phyloP scores from a whole-genome alignment of 2,113 vertebrate species.

The Agelaius tricolor region DNA sequence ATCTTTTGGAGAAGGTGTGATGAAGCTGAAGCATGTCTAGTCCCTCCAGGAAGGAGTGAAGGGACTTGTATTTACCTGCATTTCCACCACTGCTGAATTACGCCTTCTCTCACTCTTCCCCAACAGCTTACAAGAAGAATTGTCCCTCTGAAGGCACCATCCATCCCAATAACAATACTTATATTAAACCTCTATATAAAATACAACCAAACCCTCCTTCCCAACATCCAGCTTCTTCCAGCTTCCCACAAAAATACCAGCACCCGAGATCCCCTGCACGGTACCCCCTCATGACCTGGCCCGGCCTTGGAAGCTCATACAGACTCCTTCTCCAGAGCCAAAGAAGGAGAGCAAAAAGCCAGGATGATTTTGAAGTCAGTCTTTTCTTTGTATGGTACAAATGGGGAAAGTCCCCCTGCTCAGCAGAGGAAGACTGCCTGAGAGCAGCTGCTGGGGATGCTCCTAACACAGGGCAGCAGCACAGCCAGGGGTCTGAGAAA shows the following conservation, averaged over 20 bases:
- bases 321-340: neutral
- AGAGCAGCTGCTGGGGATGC: neutral
- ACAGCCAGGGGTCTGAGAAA: neutral
- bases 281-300: neutral
- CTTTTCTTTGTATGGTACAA: neutral
- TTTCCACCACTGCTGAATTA: accelerated
- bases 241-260: neutral
- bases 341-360: neutral
- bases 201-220: neutral
- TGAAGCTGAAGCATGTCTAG: neutral
- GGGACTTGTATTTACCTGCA: neutral
- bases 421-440: neutral
- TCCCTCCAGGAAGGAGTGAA: neutral
- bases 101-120: neutral
- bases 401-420: neutral
- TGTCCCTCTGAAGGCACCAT: neutral
- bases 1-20: neutral
- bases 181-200: neutral
- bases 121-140: neutral
- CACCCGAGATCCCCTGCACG: neutral
- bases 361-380: neutral
- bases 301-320: neutral
- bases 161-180: neutral
- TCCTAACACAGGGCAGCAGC: neutral
- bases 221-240: neutral